Conservation (phyloP, 2,888 invertebrate species). For the Suillia variegata region DNA sequence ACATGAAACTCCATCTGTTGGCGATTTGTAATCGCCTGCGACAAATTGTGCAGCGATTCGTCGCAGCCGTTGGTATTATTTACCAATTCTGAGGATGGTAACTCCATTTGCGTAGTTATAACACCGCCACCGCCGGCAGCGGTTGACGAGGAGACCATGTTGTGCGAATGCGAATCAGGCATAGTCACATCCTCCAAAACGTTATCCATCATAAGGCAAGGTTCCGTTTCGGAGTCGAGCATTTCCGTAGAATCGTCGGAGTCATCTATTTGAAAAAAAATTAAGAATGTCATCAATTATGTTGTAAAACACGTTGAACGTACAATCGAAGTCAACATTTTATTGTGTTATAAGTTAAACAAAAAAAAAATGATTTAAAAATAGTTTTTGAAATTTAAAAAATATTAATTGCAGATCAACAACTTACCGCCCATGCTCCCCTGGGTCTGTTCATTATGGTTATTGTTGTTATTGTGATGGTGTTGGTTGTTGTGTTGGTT, state of each 20-base stretch:
- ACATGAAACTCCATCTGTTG: conserved; percentile 69
- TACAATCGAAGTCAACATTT: too few species aligned
- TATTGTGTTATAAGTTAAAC: too few species aligned
- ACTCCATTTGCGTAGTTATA: conserved; percentile 62
- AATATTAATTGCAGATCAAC: neutral
- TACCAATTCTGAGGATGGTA: conserved; percentile 60
- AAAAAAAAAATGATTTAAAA: too few species aligned
- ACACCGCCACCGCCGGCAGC: too few species aligned
- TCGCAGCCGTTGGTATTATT: conserved; percentile 44
- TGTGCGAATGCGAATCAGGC: conserved; percentile 71
- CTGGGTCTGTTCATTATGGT: conserved; percentile 14
- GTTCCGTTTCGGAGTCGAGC: conserved; percentile 82
- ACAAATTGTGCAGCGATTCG: conserved; percentile 78
- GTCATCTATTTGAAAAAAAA: conserved; percentile 68
- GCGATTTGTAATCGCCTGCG: conserved; percentile 76
- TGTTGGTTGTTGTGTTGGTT: neutral
- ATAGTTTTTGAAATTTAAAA: neutral
- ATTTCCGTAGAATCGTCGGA: conserved; percentile 75
- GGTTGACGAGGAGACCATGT: conserved; percentile 67
- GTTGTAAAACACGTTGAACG: neutral
- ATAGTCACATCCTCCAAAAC: conserved; percentile 71
- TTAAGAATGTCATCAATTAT: neutral
- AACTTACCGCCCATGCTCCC: conserved; percentile 5
- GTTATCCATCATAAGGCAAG: conserved; percentile 81
- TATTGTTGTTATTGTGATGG: conserved; percentile 8